Conservation (phyloP, 2,113 vertebrate species). For the Diadophis punctatus region DNA sequence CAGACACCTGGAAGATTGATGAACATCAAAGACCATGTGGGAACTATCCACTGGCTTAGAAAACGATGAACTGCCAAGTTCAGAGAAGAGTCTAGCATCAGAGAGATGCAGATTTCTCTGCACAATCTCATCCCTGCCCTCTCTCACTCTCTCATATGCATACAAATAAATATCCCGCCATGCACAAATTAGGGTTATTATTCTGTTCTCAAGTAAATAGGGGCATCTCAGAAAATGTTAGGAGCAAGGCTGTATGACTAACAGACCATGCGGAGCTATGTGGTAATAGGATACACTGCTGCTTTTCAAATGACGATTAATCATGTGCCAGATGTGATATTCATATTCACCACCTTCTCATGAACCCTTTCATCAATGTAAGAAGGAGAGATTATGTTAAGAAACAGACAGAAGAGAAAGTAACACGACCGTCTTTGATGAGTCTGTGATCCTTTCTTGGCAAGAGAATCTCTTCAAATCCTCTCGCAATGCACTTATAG, state of each 20-base stretch:
- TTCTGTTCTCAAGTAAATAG: background rate
- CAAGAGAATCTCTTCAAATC: background rate
- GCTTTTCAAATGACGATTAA: background rate
- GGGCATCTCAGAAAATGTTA: background rate
- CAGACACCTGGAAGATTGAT: conserved; percentile 24
- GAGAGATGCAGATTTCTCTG: background rate
- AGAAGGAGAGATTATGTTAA: background rate
- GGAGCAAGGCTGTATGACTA: background rate
- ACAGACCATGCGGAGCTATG: background rate
- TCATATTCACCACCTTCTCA: background rate
- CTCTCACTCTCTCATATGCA: background rate
- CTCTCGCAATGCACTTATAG: background rate
- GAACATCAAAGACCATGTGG: conserved; percentile 8
- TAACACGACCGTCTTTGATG: background rate
- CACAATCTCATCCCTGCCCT: background rate
- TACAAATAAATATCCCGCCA: background rate
- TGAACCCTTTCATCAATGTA: background rate
- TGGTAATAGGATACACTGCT: background rate
- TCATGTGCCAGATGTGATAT: background rate
- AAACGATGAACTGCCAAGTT: conserved; percentile 26
- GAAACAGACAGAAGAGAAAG: background rate
- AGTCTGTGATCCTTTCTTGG: background rate
- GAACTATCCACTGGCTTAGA: conserved; percentile 19
- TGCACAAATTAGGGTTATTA: too few species aligned
- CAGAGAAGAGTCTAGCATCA: conserved; percentile 7